A percentile compares a stretch with the other conserved stretches of the same genome.
Evolutionary conservation across 2,113 vertebrate species (phyloP).

Genomic region (Galemys pyrenaicus): DNA sequence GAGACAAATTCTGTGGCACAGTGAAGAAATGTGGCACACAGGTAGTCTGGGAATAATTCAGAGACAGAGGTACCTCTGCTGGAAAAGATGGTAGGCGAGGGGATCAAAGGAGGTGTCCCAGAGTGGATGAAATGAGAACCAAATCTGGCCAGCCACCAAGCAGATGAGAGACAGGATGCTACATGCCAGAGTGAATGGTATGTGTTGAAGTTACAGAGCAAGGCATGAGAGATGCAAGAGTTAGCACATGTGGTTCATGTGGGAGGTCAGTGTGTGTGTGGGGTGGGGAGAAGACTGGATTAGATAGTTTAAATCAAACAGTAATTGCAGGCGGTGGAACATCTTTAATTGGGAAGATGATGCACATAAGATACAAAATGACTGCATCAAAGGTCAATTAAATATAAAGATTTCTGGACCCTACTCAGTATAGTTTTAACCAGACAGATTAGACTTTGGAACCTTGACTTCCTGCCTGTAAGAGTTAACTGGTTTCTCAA

Average conservation of each 20-base stretch:
- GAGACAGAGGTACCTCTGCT: background rate
- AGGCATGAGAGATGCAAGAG: background rate
- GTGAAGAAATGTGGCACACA: background rate
- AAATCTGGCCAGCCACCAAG: background rate
- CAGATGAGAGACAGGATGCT: background rate
- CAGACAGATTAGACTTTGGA: slow-evolving; percentile 37
- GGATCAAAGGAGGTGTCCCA: background rate
- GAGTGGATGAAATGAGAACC: background rate
- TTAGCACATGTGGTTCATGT: slow-evolving; percentile 14
- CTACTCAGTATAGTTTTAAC: slow-evolving; percentile 56
- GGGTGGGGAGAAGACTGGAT: slow-evolving; percentile 33
- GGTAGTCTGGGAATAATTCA: background rate
- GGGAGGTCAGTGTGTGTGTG: slow-evolving; percentile 45
- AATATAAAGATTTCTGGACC: slow-evolving; percentile 53
- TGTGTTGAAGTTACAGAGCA: background rate
- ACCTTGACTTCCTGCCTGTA: slow-evolving; percentile 50
- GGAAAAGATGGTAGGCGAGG: background rate
- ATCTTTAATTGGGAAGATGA: slow-evolving; percentile 24
- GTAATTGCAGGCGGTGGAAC: background rate
- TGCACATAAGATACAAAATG: slow-evolving; percentile 30
- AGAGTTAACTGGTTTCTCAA: slow-evolving; percentile 62
- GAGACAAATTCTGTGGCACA: background rate
- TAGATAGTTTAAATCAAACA: slow-evolving; percentile 2
- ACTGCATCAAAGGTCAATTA: slow-evolving; percentile 35
- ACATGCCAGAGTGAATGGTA: background rate